Evolutionary conservation across 2,113 vertebrate genomes (phyloP).

Genomic region (Nestor notabilis): DNA sequence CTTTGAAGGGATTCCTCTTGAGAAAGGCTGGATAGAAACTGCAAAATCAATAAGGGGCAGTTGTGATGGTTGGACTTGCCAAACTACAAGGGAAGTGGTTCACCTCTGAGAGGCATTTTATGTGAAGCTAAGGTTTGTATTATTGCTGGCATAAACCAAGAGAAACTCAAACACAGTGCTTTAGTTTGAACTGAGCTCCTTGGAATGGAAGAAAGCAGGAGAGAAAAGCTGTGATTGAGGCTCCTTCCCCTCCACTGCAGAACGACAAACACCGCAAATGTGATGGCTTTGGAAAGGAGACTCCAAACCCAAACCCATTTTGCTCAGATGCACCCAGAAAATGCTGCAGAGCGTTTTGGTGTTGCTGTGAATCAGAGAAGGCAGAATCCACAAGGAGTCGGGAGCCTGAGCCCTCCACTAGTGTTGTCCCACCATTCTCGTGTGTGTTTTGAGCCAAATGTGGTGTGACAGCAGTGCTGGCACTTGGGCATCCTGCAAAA

Average conservation of each 20-base stretch:
- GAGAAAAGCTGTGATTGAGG: neutral
- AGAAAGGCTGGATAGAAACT: neutral
- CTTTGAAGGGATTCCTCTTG: neutral
- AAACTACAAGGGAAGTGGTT: neutral
- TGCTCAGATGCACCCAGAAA: neutral
- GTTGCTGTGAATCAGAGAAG: neutral
- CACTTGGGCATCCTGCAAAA: neutral
- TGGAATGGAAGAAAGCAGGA: rapidly evolving
- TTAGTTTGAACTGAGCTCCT: neutral
- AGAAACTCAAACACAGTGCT: neutral
- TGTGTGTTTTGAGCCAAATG: neutral
- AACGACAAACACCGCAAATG: rapidly evolving
- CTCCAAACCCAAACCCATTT: neutral
- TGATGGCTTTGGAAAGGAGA: neutral
- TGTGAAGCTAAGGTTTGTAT: neutral
- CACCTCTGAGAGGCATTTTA: neutral
- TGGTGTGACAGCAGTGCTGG: rapidly evolving
- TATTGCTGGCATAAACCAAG: neutral
- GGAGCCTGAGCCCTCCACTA: rapidly evolving
- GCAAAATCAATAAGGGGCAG: too few relatives aligned
- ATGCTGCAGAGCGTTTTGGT: neutral
- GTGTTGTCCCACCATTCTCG: rapidly evolving
- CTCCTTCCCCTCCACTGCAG: neutral
- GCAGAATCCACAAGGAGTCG: neutral
- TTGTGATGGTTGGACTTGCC: neutral